Evolutionary conservation across 2,797 vertebrate species (phyloP), one percentile per base, ranked within the genome.

Genomic region (Alectoris magna): DNA sequence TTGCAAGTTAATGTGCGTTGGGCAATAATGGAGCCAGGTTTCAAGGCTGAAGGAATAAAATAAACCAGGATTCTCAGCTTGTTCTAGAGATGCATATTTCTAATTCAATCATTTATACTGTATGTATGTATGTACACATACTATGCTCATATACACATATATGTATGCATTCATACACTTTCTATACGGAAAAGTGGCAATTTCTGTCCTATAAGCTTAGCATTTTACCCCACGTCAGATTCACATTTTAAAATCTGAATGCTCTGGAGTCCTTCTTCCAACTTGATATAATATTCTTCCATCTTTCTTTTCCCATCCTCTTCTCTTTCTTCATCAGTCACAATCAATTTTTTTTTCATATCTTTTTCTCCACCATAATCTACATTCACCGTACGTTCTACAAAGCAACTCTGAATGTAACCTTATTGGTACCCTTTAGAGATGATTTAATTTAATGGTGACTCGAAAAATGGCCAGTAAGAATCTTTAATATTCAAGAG

Each of bases 31-130:
- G 18, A 85, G 29, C 5, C 22, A 81, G 63, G 7, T 70, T 79
- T 74, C 64, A 95, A 89, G 31, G 31, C 67, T 51, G 85, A 90
- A 87, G 21, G 44, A 73, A 73, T 43, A 66, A 88, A 88, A 70
- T 7, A 3, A 78, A 73, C 27, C 29, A 48, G 70, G 26, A 71
- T 53, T 68, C 56, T 27, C 66, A 77, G n/a, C 16, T 80, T 23
- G 3, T 43, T 92, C 72, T 82, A 49, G n/a, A 76, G 26, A 59
- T 60, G 24, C 8, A 77, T 38, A 51, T 74, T 67, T 93, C 60
- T 89, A 63, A 68, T 72, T 75, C 0, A 0, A 59, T 48, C 67
- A 39, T 16, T 75, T 0, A 66, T 23, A 39, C 9, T 60, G 43
- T 34, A 55, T 4, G 49, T 53, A 82, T 3, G 14, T 19, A 56